Conservation (phyloP, 1,140 invertebrate genomes). For the Saccostrea cuccullata region DNA sequence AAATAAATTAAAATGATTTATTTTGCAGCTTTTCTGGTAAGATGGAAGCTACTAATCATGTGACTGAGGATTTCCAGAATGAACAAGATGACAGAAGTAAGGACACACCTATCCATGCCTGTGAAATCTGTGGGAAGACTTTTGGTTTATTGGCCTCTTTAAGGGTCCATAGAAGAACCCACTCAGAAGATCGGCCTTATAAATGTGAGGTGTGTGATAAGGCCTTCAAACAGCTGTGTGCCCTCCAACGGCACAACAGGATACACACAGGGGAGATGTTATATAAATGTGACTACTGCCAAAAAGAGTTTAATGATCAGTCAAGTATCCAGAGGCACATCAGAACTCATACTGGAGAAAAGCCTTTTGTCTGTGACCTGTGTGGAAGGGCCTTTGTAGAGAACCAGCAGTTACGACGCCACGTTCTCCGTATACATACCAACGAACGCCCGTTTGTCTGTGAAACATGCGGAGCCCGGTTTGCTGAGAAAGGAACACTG, state of each 20-base stretch:
- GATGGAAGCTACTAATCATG: neutral
- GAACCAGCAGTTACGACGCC: neutral
- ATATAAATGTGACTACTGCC: slow-evolving; percentile 87
- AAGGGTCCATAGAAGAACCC: slow-evolving; percentile 87
- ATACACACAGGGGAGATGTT: slow-evolving; percentile 83
- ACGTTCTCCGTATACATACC: neutral
- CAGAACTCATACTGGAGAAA: slow-evolving; percentile 75
- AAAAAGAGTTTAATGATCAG: slow-evolving; percentile 93
- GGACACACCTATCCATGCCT: slow-evolving; percentile 70
- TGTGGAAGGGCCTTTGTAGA: slow-evolving; percentile 37
- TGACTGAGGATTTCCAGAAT: neutral
- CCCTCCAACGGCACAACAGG: slow-evolving; percentile 81
- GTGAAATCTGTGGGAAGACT: slow-evolving; percentile 83
- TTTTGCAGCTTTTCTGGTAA: neutral
- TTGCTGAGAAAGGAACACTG: slow-evolving; percentile 14
- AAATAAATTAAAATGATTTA: neutral
- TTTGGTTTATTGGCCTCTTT: slow-evolving; percentile 94
- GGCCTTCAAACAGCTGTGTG: slow-evolving; percentile 54
- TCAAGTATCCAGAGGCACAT: slow-evolving; percentile 88
- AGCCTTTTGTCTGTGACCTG: slow-evolving; percentile 89
- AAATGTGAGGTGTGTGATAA: slow-evolving; percentile 65
- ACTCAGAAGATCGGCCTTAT: slow-evolving; percentile 88
- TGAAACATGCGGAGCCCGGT: neutral
- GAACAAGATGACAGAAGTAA: slow-evolving; percentile 74
- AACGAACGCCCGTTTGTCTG: neutral